Conservation (phyloP, 2,797 vertebrate species). For the Lepus oiostolus region DNA sequence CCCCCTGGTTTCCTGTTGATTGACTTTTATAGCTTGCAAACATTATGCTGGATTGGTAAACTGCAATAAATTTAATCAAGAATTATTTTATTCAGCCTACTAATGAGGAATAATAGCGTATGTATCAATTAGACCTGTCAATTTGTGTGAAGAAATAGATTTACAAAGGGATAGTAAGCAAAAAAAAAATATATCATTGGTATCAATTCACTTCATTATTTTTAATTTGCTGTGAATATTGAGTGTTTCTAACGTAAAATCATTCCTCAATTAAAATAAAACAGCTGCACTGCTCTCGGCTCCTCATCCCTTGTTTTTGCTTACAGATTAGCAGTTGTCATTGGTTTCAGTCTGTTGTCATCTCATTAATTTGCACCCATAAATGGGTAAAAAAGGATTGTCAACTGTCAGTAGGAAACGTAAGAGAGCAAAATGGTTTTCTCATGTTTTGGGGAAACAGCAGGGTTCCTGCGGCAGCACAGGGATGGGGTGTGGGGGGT, state of each 20-base stretch:
- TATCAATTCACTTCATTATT: slow-evolving; percentile 92
- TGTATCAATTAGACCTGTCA: slow-evolving; percentile 92
- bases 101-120: slow-evolving; percentile 92
- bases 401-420: slow-evolving; percentile 76
- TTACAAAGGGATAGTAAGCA: slow-evolving; percentile 91
- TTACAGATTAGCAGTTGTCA: slow-evolving; percentile 91
- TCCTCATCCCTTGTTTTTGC: slow-evolving; percentile 88
- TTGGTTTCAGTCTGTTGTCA: slow-evolving; percentile 88
- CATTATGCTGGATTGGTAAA: slow-evolving; percentile 91
- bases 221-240: slow-evolving; percentile 91
- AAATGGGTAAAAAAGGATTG: slow-evolving; percentile 88
- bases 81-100: slow-evolving; percentile 91
- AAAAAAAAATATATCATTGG: slow-evolving; percentile 88
- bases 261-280: slow-evolving; percentile 90
- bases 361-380: slow-evolving; percentile 90
- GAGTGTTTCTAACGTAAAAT: slow-evolving; percentile 91
- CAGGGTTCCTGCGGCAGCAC: neutral
- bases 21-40: slow-evolving; percentile 92
- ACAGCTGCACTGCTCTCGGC: slow-evolving; percentile 89
- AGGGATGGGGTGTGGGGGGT: neutral
- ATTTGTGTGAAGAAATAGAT: slow-evolving; percentile 92
- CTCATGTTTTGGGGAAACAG: slow-evolving; percentile 43
- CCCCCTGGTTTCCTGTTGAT: slow-evolving; percentile 90
- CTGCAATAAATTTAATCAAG: slow-evolving; percentile 92
- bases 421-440: slow-evolving; percentile 69